phyloP scores from a whole-genome alignment of 2,888 invertebrate species.

The Encarsia formosa region DNA sequence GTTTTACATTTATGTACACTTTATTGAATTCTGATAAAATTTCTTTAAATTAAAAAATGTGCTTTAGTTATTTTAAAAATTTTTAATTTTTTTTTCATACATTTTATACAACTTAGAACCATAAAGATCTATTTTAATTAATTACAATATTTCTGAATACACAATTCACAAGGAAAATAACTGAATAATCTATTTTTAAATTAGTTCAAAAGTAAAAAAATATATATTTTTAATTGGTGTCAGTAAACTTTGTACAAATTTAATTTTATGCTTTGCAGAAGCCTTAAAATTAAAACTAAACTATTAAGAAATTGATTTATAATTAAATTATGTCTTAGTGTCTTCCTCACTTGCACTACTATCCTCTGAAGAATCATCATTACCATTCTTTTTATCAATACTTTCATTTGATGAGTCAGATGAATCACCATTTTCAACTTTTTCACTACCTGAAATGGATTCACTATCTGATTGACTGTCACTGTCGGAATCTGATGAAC shows the following conservation, averaged over 20 bases:
- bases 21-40: too few relatives aligned
- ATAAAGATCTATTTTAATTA: too few relatives aligned
- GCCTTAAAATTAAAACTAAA: not conserved
- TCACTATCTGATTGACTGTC: constrained; percentile 44
- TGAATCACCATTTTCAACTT: constrained; percentile 36
- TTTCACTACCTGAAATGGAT: constrained; percentile 39
- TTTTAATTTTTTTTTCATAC: not conserved
- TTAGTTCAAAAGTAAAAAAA: too few relatives aligned
- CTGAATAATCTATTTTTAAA: constrained; percentile 3
- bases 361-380: constrained; percentile 39
- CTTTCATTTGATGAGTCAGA: constrained; percentile 35
- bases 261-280: not conserved
- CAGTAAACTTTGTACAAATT: constrained; percentile 18
- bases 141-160: too few relatives aligned
- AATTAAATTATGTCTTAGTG: constrained; percentile 25
- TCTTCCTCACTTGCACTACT: constrained; percentile 41
- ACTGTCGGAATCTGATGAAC: constrained; percentile 45
- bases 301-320: not conserved
- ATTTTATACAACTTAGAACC: constrained; percentile 2
- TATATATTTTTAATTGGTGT: too few relatives aligned
- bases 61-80: constrained; percentile 2
- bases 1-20: not conserved
- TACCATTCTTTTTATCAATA: constrained; percentile 41
- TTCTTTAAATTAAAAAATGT: constrained; percentile 6
- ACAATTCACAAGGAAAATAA: constrained; percentile 4